Conservation (phyloP, 2,797 vertebrate species). For the Eurystomus glaucurus region DNA sequence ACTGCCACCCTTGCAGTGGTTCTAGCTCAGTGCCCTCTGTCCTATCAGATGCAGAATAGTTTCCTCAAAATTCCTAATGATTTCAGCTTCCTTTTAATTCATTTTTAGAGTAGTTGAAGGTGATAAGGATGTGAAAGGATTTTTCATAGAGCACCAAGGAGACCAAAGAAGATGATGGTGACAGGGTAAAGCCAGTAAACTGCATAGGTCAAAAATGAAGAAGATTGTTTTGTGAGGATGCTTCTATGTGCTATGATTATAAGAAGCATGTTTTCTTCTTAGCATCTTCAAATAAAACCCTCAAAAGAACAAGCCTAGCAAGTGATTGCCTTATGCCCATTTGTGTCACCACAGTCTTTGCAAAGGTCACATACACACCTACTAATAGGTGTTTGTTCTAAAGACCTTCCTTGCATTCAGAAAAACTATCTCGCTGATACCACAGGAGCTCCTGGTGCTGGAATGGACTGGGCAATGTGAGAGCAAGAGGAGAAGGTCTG, state of each 20-base stretch:
- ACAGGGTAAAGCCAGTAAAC: neutral
- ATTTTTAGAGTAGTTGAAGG: neutral
- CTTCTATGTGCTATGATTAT: neutral
- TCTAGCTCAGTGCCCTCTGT: neutral
- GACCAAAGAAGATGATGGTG: neutral
- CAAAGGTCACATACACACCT: neutral
- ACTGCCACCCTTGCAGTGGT: neutral
- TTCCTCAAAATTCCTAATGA: neutral
- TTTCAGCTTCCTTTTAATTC: neutral
- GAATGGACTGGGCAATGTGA: neutral
- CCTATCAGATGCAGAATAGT: neutral
- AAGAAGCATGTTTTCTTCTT: neutral
- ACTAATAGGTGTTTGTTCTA: neutral
- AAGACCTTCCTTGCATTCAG: neutral
- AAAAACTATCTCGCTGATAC: fast-evolving
- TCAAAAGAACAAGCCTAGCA: neutral
- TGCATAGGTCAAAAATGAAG: neutral
- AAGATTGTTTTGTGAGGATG: neutral
- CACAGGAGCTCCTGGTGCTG: neutral
- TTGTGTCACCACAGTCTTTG: neutral
- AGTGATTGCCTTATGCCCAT: neutral
- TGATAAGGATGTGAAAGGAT: neutral
- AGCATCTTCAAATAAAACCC: neutral
- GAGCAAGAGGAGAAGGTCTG: neutral
- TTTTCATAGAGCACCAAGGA: neutral